Conservation (phyloP, 2,888 invertebrate species). For the Molorchus minor region DNA sequence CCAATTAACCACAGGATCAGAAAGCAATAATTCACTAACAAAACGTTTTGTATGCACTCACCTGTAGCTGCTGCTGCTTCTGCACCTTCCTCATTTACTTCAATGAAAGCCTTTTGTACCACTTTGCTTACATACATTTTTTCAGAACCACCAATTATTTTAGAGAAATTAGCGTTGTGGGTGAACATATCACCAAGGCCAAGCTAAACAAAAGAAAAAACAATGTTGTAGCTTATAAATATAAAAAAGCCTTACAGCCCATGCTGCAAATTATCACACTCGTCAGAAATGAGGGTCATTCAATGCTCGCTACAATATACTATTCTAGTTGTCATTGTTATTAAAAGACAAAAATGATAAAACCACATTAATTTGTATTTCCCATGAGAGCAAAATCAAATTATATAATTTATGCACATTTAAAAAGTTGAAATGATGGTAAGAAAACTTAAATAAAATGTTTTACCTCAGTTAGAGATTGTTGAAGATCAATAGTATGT, state of each 20-base stretch:
- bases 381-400: background rate
- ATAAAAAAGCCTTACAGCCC: no score
- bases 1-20: conserved; percentile 2
- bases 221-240: no score
- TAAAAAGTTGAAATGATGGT: background rate
- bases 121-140: conserved; percentile 73
- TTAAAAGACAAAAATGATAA: no score
- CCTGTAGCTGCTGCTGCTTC: conserved; percentile 88
- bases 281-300: no score
- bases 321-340: no score
- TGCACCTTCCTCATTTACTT: conserved; percentile 88
- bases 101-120: conserved; percentile 85
- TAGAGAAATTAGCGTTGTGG: conserved; percentile 70
- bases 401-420: background rate
- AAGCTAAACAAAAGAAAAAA: conserved; percentile 68
- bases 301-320: no score
- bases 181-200: conserved; percentile 76
- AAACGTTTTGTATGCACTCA: no score
- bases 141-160: conserved; percentile 66
- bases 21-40: no score
- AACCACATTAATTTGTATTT: no score
- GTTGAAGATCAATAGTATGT: conserved; percentile 72
- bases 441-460: background rate
- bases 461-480: conserved; percentile 72
- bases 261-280: no score